Evolutionary conservation across 2,797 vertebrate species (phyloP).

Genomic region (Rhinoraja longicauda): DNA sequence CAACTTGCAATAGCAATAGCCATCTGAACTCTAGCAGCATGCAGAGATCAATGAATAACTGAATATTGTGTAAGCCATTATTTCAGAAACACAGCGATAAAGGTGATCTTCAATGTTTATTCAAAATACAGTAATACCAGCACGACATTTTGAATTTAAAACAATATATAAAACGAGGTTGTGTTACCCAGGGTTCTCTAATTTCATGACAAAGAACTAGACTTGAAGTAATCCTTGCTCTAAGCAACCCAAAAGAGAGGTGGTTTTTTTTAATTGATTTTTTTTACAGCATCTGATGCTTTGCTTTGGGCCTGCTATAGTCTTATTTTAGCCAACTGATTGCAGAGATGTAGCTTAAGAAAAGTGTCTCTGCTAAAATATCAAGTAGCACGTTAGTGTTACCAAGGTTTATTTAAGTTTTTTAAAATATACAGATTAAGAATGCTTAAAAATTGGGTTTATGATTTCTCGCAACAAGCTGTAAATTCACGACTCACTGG

Average conservation of each 20-base stretch:
- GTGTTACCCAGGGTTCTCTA: not conserved
- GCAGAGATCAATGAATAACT: not conserved
- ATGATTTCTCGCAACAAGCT: not conserved
- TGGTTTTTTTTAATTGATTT: not conserved
- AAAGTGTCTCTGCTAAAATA: not conserved
- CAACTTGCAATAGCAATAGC: not conserved
- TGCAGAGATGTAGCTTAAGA: not conserved
- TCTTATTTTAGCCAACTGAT: not conserved
- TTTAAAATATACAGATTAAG: not conserved
- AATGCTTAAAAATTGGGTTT: not conserved
- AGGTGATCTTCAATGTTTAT: not conserved
- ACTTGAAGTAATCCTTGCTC: conserved; percentile 1
- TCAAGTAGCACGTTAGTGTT: not conserved
- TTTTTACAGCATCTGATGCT: not conserved
- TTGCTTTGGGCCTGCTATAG: not conserved
- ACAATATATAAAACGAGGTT: not conserved
- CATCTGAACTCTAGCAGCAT: not conserved
- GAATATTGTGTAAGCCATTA: not conserved
- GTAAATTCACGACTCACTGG: not conserved
- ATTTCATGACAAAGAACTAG: not conserved
- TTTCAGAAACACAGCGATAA: not conserved
- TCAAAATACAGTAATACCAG: not conserved
- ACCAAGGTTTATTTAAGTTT: not conserved
- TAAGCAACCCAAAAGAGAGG: not conserved
- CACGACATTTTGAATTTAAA: not conserved